Evolutionary conservation across 2,888 invertebrate species (phyloP), one percentile per base, ranked within the genome.

Genomic region (Charanyca ferruginea): DNA sequence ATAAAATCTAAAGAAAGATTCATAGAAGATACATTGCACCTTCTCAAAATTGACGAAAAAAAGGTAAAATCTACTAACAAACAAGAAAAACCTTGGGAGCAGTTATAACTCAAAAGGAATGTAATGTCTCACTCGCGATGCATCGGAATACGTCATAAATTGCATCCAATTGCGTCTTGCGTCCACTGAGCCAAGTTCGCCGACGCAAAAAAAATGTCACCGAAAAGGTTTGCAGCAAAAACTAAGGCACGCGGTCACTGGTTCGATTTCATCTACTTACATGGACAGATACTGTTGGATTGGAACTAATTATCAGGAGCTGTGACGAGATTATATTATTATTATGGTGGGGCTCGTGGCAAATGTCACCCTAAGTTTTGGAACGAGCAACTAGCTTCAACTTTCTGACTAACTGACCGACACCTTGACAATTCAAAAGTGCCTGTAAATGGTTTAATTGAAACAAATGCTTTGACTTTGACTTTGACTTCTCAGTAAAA

Each of bases 61-160:
- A 53, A 58, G 47, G 23, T 20, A 23, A 48, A 68, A 73, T 66
- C 62, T 61, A 55, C 61, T 47, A 66, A 59, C 73, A 65, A 60
- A 62, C 25, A 42, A 69, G 55, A 64, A 70, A 72, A 71, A 53
- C 41, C 49, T 44, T 38, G 57, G 65, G 38, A 49, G 67, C 59
- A 65, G 64, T 66, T 77, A 80, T 69, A 73, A 61, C 77, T 62
- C 48, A 69, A 78, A 79, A 81, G 73, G 75, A 70, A 77, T 77
- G 75, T 83, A 84, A 85, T 83, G 77, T 85, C 83, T 85, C 81
- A 83, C 85, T 85, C 76, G 53, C 53, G 53, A 62, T 65, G 62
- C 63, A 55, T 65, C 54, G 61, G 66, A 65, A 74, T 69, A 66
- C 74, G 72, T 82, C 85, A 77, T 81, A 81, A 82, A 83, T 82